Evolutionary conservation across 2,797 vertebrate species (phyloP).

Genomic region (Pterois miles): DNA sequence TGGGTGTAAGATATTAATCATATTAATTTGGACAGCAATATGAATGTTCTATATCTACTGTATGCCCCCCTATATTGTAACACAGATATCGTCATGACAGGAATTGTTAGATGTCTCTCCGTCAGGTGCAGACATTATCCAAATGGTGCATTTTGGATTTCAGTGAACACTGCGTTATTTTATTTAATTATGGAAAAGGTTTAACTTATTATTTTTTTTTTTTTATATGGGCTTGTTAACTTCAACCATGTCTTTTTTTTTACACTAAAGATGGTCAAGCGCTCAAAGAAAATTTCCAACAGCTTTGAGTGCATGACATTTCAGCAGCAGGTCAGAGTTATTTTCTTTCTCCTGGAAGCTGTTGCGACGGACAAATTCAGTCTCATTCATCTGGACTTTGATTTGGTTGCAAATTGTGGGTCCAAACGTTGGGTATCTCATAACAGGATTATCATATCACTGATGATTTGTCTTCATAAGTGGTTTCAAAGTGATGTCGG

Average conservation of each 20-base stretch:
- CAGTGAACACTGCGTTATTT: not conserved
- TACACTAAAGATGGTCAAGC: not conserved
- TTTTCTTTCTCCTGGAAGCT: slow-evolving; percentile 3
- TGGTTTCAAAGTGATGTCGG: slow-evolving; percentile 34
- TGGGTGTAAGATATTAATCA: not conserved
- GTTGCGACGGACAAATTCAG: not conserved
- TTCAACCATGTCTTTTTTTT: not conserved
- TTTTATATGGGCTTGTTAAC: not conserved
- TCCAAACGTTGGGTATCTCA: not conserved
- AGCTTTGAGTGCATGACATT: not conserved
- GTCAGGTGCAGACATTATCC: slow-evolving; percentile 5
- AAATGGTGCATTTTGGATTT: slow-evolving; percentile 16
- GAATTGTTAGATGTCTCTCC: not conserved
- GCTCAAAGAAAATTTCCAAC: not conserved
- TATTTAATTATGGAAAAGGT: not conserved
- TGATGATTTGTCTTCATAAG: slow-evolving; percentile 21
- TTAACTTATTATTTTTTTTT: slow-evolving; percentile 2
- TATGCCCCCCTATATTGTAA: not conserved
- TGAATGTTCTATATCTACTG: slow-evolving; percentile 8
- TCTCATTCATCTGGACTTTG: not conserved
- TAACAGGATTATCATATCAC: slow-evolving; percentile 15
- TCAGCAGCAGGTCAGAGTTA: slow-evolving; percentile 3
- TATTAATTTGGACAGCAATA: not conserved
- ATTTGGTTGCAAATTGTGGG: not conserved
- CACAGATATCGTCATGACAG: not conserved